phyloP scores from a whole-genome alignment of 2,888 invertebrate genomes.

The Trachelus iudaicus region DNA sequence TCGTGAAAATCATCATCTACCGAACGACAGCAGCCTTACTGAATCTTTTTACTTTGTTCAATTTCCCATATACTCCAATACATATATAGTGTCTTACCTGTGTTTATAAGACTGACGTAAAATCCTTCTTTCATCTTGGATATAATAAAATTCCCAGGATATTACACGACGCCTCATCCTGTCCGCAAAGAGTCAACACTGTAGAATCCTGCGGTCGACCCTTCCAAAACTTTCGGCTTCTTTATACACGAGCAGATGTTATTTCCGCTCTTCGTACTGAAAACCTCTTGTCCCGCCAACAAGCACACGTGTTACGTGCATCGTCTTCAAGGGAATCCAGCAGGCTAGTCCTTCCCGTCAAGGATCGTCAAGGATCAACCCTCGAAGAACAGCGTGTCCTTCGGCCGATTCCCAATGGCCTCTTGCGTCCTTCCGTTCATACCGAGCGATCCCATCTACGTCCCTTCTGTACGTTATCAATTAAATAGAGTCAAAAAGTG shows the following conservation, averaged over 20 bases:
- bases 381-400: background rate
- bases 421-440: background rate
- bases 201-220: constrained; percentile 4
- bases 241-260: constrained; percentile 44
- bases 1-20: background rate
- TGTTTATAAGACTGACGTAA: background rate
- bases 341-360: background rate
- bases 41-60: background rate
- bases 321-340: constrained; percentile 23
- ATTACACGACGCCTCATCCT: background rate
- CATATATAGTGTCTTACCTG: background rate
- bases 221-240: constrained; percentile 22
- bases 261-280: constrained; percentile 42
- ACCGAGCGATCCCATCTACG: background rate
- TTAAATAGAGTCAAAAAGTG: background rate
- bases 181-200: background rate
- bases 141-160: background rate
- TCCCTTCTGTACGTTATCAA: background rate
- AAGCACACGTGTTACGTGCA: constrained; percentile 32
- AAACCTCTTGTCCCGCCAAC: background rate
- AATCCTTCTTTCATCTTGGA: background rate
- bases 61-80: background rate
- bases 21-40: background rate
- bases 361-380: background rate
- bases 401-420: background rate